Percentiles rank a stretch among this genome's conserved stretches.
These are phyloP conservation scores for Eospalax fontanierii DNA, from an alignment of 2,797 vertebrate genomes.

Conservation along the genomic window DNA sequence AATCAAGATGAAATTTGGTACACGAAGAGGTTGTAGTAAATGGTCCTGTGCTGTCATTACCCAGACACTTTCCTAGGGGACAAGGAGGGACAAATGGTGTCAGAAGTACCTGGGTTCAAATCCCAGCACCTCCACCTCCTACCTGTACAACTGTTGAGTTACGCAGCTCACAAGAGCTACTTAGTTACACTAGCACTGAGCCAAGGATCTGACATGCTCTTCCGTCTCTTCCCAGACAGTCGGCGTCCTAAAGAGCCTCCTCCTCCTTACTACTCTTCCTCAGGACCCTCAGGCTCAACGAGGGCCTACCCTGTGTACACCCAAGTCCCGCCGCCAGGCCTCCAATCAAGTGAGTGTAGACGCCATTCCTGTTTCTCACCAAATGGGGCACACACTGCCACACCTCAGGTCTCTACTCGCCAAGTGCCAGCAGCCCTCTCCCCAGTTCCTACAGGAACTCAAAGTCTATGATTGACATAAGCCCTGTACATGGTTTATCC, in stretches of 20 bases:
- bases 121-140: background rate
- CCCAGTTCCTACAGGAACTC: background rate
- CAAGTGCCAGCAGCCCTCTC: background rate
- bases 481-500: too few species aligned
- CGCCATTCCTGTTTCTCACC: too few species aligned
- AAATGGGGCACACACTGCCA: too few species aligned
- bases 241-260: accelerated
- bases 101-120: background rate
- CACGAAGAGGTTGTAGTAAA: background rate
- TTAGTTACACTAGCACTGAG: too few species aligned
- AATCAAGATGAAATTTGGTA: accelerated
- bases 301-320: background rate
- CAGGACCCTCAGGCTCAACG: accelerated
- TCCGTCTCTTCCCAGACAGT: background rate
- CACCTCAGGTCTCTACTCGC: background rate
- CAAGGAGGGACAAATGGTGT: background rate
- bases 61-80: background rate
- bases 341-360: background rate
- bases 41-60: background rate
- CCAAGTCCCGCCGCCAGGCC: accelerated
- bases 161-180: background rate
- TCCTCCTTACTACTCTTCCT: accelerated
- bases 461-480: background rate
- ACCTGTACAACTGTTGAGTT: background rate
- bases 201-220: background rate